Base-by-base conservation (phyloP, 2,113 vertebrate species). In the Grammomys dolichurus region DNA sequence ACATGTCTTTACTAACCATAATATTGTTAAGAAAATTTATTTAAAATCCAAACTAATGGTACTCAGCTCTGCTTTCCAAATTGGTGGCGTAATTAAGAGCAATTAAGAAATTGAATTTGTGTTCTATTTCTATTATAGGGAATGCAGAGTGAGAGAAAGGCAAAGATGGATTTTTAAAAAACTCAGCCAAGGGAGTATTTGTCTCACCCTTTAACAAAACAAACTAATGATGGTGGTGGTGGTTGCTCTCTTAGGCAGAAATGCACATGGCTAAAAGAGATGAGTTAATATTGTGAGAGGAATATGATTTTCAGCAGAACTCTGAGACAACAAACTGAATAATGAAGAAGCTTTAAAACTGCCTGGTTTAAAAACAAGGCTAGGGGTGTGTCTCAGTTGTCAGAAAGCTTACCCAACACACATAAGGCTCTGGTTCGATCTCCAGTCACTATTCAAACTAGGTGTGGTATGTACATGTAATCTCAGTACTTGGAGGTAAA, bases 1-100 rank as follows among this genome's bases (percentile, higher is more conserved):
- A 54, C 16, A n/a, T 81, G 5, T 67, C 43, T 58, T 91, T 86
- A n/a, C 28, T 14, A 94, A 54, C 28, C 4, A 3, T 69, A 89
- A n/a, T 90, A 92, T 87, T 97, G 93, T 88, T 60, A 60, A 82
- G 54, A 40, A 82, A 84, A 70, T 48, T 28, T 58, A 87, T 84
- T 95, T 82, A 65, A 96, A 93, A 88, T 26, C 40, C 63, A 92
- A 82, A 69, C 14, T 13, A 2, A 88, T 56, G 72, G 4, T 76
- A 56, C 86, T 40, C 43, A 63, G 33, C 67, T 86, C 43, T 96
- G 73, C 28, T 48, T 91, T 92, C 40, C 63, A 82, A 96, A 90
- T 56, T 48, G 19, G 67, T 95, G 58, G 51, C 14, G 24, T 94
- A 90, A 84, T 88, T 93, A 60, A 43, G 46, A 82, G 28, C 76